Conservation (phyloP, 1,140 invertebrate species). For the Diuraphis noxia region DNA sequence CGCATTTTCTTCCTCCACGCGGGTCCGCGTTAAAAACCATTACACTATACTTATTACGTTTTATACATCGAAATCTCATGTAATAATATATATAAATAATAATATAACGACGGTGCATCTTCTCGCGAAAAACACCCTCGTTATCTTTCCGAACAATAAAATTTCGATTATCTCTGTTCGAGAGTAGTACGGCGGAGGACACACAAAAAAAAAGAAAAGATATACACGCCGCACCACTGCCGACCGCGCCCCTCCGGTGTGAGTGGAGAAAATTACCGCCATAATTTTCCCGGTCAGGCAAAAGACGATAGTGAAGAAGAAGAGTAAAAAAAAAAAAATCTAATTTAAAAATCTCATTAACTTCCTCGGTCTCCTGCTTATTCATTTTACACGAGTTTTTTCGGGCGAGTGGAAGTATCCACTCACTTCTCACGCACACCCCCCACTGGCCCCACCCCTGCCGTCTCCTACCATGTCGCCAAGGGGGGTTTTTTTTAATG, state of each 20-base stretch:
- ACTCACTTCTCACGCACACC: background rate
- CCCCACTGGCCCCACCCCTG: background rate
- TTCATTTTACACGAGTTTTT: constrained; percentile 49
- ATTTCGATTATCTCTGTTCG: constrained; percentile 53
- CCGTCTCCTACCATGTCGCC: too few species aligned
- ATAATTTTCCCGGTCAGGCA: constrained; percentile 47
- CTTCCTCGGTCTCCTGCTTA: constrained; percentile 36
- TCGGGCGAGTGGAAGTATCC: background rate
- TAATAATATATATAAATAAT: background rate
- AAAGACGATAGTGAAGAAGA: background rate
- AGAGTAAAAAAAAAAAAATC: constrained; percentile 34
- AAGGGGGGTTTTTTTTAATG: constrained; percentile 45
- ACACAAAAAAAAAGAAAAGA: constrained; percentile 17
- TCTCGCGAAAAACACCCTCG: constrained; percentile 43
- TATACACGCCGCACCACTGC: background rate
- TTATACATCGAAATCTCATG: background rate
- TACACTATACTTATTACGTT: background rate
- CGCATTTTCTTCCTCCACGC: background rate
- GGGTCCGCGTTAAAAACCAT: background rate
- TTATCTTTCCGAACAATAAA: constrained; percentile 54
- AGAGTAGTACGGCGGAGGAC: background rate
- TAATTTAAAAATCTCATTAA: constrained; percentile 54
- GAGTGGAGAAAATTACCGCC: constrained; percentile 49
- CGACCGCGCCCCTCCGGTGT: background rate
- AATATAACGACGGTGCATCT: background rate